These are phyloP conservation scores for Adrianichthys oophorus DNA, from an alignment of 2,797 vertebrate species.

Conservation along the genomic window DNA sequence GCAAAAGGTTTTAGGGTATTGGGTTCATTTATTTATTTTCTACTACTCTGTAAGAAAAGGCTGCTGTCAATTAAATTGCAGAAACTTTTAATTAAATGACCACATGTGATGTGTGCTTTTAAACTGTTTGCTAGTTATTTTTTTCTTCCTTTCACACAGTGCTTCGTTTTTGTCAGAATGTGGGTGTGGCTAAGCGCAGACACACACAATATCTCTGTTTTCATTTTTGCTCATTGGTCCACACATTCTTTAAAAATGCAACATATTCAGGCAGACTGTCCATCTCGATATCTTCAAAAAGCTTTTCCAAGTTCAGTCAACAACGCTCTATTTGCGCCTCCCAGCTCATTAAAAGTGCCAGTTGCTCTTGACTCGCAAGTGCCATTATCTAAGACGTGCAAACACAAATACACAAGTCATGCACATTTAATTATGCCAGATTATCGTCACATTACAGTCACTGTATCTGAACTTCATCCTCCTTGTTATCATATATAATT, in stretches of 20 bases:
- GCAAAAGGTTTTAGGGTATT: no score
- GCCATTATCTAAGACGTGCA: constrained; percentile 40
- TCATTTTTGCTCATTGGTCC: constrained; percentile 13
- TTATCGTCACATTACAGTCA: constrained; percentile 59
- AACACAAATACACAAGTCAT: constrained; percentile 54
- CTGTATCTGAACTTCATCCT: constrained; percentile 41
- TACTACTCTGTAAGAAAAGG: constrained; percentile 13
- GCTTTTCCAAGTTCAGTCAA: constrained; percentile 34
- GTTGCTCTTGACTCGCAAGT: constrained; percentile 29
- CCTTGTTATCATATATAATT: constrained; percentile 57
- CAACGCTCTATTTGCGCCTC: constrained; percentile 33
- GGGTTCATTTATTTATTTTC: neutral
- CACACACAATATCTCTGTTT: constrained; percentile 26
- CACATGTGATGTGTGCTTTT: constrained; percentile 25
- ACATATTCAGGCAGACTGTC: constrained; percentile 12
- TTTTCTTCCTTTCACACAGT: constrained; percentile 22
- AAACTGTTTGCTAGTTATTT: constrained; percentile 51
- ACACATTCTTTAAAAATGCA: constrained; percentile 9
- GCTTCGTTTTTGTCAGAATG: neutral
- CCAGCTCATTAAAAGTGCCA: constrained; percentile 45
- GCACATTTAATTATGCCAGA: constrained; percentile 55
- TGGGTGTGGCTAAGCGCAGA: neutral
- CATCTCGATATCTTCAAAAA: constrained; percentile 2
- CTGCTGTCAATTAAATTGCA: neutral
- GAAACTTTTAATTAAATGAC: no score